Conservation (phyloP, 2,797 vertebrate species). For the Pangasius mekongensis region DNA sequence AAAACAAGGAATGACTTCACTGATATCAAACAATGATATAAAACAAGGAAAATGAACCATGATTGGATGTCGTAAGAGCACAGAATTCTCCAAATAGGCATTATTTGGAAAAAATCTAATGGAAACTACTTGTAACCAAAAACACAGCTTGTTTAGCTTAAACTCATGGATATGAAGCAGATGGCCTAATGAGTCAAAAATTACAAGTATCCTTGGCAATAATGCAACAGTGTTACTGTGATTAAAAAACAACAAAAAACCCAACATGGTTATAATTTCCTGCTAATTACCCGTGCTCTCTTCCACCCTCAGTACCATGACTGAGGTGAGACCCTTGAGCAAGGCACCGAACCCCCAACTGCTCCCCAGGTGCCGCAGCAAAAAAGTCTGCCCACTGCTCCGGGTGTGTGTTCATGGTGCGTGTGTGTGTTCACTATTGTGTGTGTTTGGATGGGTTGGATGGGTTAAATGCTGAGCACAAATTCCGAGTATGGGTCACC, state of each 20-base stretch:
- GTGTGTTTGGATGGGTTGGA: no score
- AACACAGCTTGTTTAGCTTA: not conserved
- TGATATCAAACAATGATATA: not conserved
- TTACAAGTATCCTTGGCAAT: not conserved
- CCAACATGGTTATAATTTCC: not conserved
- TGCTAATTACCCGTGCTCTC: not conserved
- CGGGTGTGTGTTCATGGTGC: no score
- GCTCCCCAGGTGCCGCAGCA: no score
- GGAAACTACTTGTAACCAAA: not conserved
- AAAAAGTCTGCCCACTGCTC: no score
- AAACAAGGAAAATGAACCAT: not conserved
- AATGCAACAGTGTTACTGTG: not conserved
- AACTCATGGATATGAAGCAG: not conserved
- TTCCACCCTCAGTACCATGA: no score
- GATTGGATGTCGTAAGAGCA: not conserved
- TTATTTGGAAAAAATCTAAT: not conserved
- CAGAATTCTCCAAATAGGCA: not conserved
- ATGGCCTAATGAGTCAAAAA: not conserved
- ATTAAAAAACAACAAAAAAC: not conserved
- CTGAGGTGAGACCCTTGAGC: no score
- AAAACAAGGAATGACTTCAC: not conserved
- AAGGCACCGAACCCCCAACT: no score
- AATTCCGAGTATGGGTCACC: no score
- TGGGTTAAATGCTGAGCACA: no score
- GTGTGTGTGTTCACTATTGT: no score